Conservation (phyloP, 2,888 invertebrate genomes). For the Gastrophysa polygoni region DNA sequence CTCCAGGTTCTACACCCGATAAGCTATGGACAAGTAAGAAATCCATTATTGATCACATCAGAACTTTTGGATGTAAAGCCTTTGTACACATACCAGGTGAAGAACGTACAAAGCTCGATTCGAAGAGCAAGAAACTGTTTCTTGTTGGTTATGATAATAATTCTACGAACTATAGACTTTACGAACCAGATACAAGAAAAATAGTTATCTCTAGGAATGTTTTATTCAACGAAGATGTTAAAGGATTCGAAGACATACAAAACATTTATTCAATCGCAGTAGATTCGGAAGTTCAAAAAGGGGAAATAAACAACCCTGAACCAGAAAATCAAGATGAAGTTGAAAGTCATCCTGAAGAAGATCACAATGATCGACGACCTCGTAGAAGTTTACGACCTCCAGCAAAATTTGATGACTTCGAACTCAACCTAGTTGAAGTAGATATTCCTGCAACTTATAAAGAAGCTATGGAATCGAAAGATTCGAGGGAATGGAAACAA, state of each 20-base stretch:
- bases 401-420: neutral
- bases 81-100: slow-evolving; percentile 12
- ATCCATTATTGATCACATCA: slow-evolving; percentile 3
- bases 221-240: slow-evolving; percentile 8
- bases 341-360: neutral
- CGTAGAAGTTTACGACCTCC: neutral
- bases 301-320: no score
- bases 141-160: slow-evolving; percentile 20
- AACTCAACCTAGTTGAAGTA: neutral
- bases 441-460: slow-evolving; percentile 3
- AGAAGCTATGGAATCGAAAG: neutral
- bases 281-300: no score
- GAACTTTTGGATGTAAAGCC: slow-evolving; percentile 17
- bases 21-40: slow-evolving; percentile 15
- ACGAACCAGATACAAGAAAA: neutral
- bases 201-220: slow-evolving; percentile 14
- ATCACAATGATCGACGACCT: neutral
- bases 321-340: neutral
- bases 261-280: neutral
- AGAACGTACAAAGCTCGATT: slow-evolving; percentile 12
- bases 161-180: slow-evolving; percentile 13
- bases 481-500: neutral
- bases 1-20: slow-evolving; percentile 8
- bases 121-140: slow-evolving; percentile 14
- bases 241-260: neutral